These are phyloP conservation scores for Ochotona princeps DNA, from an alignment of 2,113 vertebrate species.

Conservation along the genomic window DNA sequence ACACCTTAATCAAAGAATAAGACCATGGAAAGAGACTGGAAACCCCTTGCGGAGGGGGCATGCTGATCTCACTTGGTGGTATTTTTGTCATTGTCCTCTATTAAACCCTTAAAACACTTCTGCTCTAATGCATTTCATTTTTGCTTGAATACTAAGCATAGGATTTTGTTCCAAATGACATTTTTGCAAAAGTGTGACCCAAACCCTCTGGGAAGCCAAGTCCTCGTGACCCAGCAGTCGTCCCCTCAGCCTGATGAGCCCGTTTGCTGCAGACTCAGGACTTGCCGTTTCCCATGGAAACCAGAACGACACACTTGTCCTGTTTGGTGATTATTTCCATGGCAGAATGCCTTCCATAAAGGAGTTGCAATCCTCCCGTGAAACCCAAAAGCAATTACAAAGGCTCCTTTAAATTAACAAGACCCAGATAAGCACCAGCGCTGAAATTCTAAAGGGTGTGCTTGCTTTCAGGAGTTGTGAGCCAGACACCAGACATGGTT, in stretches of 20 bases:
- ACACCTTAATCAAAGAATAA: background rate
- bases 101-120: background rate
- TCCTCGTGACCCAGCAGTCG: fast-evolving
- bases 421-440: background rate
- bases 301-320: background rate
- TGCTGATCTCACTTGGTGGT: background rate
- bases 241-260: fast-evolving
- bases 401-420: background rate
- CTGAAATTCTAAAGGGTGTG: background rate
- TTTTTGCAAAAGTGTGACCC: background rate
- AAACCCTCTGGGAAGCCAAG: fast-evolving
- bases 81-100: background rate
- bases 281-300: background rate
- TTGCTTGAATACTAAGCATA: background rate
- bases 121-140: background rate
- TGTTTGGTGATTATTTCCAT: background rate
- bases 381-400: background rate
- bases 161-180: background rate
- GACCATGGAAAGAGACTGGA: background rate
- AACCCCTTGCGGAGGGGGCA: background rate
- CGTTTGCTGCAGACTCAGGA: background rate
- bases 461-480: background rate
- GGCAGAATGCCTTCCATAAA: background rate
- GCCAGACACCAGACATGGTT: background rate
- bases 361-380: background rate